Evolutionary conservation across 2,888 invertebrate genomes (phyloP), one percentile per base, ranked within the genome.

Genomic region (Tenthredo scrophulariae): DNA sequence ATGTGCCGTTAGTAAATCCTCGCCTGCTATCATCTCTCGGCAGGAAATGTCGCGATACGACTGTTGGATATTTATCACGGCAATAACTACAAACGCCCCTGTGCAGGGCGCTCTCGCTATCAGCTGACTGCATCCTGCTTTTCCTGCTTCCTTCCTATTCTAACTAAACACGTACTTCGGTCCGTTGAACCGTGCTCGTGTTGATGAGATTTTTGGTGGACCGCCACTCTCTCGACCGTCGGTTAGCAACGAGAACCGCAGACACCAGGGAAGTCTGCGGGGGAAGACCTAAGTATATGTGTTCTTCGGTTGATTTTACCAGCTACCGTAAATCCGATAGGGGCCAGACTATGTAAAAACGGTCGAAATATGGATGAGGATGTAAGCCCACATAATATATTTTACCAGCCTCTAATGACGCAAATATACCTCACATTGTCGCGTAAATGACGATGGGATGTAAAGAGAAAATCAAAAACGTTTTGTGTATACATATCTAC

Each of bases 81-180:
- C 79, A 46, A 46, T 79, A 67, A 46, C 77, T 84, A 80, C 77
- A 70, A 84, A 84, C 85, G 85, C 62, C 86, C 86, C 84, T 83
- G 85, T 62, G n/a, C 77, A 62, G 84, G 85, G 70, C 43, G 75
- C 84, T 74, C 80, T 46, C 84, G 84, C 89, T 92, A 92, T 92
- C 91, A 89, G 86, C 88, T 88, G 89, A 90, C 89, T 89, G 89
- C 90, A 91, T 92, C 92, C 91, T 91, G 91, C 86, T 88, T 87
- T 87, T 87, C 85, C 87, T 89, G 89, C 86, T 91, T 92, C 91
- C 92, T 91, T 89, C 89, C 90, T 87, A 88, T 50, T 62, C 22
- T 13, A 50, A 62, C 22, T 62, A n/a, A 80, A 62, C 50, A 37
- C 62, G 80, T 77, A 54, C 33, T 15, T 54, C 54, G 54, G 50